Conservation (phyloP, 2,113 vertebrate genomes). For the Mustela nigripes region DNA sequence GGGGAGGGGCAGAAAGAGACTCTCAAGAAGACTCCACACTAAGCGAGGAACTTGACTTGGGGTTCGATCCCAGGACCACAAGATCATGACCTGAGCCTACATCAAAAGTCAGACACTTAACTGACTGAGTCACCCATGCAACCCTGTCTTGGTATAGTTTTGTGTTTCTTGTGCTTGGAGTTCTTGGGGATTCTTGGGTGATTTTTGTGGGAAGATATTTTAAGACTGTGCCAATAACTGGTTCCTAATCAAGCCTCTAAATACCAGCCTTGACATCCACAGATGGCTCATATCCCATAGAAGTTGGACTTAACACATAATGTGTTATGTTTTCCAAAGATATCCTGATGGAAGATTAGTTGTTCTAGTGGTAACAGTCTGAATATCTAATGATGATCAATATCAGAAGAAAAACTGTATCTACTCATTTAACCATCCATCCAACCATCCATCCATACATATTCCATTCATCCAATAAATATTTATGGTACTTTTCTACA, state of each 20-base stretch:
- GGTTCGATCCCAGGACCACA: not conserved
- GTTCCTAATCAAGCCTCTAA: constrained; percentile 11
- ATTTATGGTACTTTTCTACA: not conserved
- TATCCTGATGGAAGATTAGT: not conserved
- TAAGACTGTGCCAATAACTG: not conserved
- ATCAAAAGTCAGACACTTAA: not conserved
- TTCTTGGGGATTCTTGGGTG: not conserved
- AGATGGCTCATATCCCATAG: not conserved
- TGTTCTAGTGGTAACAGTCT: not conserved
- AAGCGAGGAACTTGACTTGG: not conserved
- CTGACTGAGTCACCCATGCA: not conserved
- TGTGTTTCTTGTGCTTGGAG: not conserved
- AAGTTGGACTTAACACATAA: not conserved
- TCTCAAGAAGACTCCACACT: not conserved
- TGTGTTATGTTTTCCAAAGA: not conserved
- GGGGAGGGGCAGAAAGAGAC: not conserved
- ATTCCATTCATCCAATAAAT: not conserved
- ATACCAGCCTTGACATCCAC: not conserved
- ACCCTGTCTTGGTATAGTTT: not conserved
- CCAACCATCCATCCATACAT: not conserved
- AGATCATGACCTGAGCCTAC: not conserved
- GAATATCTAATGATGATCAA: not conserved
- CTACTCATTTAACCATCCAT: not conserved
- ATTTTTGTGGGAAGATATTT: not conserved
- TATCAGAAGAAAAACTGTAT: not conserved